Evolutionary conservation across 2,113 vertebrate species (phyloP).

Genomic region (Myrmecophaga tridactyla): DNA sequence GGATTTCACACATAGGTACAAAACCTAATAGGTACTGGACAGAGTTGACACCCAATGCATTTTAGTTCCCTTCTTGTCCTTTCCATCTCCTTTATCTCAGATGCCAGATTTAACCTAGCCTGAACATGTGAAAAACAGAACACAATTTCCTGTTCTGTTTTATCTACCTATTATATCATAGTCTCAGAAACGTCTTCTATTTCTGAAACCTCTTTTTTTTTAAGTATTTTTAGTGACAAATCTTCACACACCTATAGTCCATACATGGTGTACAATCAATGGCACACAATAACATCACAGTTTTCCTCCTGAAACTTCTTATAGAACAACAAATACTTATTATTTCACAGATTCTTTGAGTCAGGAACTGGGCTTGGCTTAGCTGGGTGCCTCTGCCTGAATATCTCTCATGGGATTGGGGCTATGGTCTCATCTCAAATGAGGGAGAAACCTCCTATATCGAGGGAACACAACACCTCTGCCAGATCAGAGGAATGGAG

Average conservation of each 20-base stretch:
- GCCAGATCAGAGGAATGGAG: not conserved
- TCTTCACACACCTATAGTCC: too few species aligned
- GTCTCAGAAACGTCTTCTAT: not conserved
- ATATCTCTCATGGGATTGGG: too few species aligned
- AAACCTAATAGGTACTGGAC: accelerated
- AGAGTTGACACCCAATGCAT: not conserved
- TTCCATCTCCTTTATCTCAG: not conserved
- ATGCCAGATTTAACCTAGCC: not conserved
- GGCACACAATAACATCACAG: too few species aligned
- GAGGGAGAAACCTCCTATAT: not conserved
- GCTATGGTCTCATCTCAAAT: too few species aligned
- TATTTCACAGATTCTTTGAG: too few species aligned
- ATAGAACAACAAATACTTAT: not conserved
- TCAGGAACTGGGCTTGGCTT: too few species aligned
- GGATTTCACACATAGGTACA: accelerated
- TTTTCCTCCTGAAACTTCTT: too few species aligned
- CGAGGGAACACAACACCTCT: not conserved
- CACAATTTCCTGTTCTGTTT: not conserved
- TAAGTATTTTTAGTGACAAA: too few species aligned
- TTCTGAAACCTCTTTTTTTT: not conserved
- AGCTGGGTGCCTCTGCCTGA: too few species aligned
- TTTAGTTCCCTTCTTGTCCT: not conserved
- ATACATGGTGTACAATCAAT: too few species aligned
- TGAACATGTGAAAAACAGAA: not conserved
- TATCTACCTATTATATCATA: not conserved